Evolutionary conservation across 2,113 vertebrate species (phyloP).

Genomic region (Oryzias javanicus): DNA sequence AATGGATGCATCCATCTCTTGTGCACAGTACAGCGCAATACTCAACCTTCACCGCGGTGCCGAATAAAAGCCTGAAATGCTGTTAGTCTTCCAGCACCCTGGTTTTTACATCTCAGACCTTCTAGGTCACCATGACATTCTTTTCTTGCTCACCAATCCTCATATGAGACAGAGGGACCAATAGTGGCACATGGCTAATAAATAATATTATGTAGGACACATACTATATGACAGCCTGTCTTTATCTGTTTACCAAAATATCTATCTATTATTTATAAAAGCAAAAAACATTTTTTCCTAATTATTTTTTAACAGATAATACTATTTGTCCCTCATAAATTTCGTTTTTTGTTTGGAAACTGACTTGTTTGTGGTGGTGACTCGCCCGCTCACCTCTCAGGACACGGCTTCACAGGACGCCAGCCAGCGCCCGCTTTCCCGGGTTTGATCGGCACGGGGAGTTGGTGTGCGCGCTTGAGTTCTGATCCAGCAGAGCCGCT

Average conservation of each 20-base stretch:
- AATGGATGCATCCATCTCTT: slow-evolving; percentile 23
- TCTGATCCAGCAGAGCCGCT: slow-evolving; percentile 31
- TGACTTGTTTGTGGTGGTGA: slow-evolving; percentile 12
- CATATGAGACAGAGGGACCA: slow-evolving; percentile 19
- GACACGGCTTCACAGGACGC: slow-evolving; percentile 64
- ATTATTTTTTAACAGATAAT: neutral
- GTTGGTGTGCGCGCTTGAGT: slow-evolving; percentile 42
- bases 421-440: slow-evolving; percentile 59
- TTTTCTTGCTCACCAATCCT: slow-evolving; percentile 23
- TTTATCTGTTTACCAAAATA: slow-evolving; percentile 14
- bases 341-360: slow-evolving; percentile 20
- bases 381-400: slow-evolving; percentile 23
- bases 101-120: slow-evolving; percentile 54
- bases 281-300: neutral
- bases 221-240: slow-evolving; percentile 7
- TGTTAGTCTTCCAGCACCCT: slow-evolving; percentile 30
- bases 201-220: slow-evolving; percentile 37
- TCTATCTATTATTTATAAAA: too few relatives aligned
- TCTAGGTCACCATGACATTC: slow-evolving; percentile 67
- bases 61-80: slow-evolving; percentile 37
- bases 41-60: slow-evolving; percentile 47
- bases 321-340: too few relatives aligned
- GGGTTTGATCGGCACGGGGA: slow-evolving; percentile 58
- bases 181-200: slow-evolving; percentile 36
- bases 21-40: slow-evolving; percentile 26